phyloP scores from a whole-genome alignment of 2,888 invertebrate genomes.

The Pammene fasciana region DNA sequence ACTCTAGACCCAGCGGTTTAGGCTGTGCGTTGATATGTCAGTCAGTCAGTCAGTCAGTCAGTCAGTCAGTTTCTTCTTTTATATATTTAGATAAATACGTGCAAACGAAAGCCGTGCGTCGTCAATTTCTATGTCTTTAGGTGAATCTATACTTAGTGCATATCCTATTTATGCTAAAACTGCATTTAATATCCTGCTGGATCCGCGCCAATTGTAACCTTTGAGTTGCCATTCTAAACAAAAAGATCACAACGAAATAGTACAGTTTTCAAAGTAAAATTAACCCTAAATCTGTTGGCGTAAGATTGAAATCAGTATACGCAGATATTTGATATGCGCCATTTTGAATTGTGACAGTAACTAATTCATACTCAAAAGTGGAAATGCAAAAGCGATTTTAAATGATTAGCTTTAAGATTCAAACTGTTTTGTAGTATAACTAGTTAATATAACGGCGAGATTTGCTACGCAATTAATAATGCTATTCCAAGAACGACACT shows the following conservation, averaged over 20 bases:
- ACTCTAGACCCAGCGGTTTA: too few species aligned
- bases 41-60: too few species aligned
- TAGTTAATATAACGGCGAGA: conserved; percentile 5
- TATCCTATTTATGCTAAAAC: conserved; percentile 48
- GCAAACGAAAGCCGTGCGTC: neutral
- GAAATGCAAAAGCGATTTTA: neutral
- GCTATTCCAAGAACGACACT: conserved; percentile 22
- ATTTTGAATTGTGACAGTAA: neutral
- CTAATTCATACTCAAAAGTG: neutral
- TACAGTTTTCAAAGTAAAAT: neutral
- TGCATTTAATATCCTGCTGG: conserved; percentile 48
- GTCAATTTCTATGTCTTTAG: conserved; percentile 46
- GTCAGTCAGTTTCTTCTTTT: too few species aligned
- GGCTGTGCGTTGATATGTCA: too few species aligned
- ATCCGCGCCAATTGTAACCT: conserved; percentile 25
- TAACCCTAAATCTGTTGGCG: neutral
- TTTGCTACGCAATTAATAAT: conserved; percentile 25
- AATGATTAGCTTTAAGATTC: neutral
- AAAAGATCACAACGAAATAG: neutral
- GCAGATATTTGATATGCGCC: neutral
- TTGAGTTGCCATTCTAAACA: neutral
- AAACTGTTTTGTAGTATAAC: neutral
- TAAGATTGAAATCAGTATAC: conserved; percentile 6
- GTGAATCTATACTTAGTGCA: conserved; percentile 46
- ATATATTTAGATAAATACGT: too few species aligned